Evolutionary conservation across 2,113 vertebrate species (phyloP).

Genomic region (Sander vitreus): DNA sequence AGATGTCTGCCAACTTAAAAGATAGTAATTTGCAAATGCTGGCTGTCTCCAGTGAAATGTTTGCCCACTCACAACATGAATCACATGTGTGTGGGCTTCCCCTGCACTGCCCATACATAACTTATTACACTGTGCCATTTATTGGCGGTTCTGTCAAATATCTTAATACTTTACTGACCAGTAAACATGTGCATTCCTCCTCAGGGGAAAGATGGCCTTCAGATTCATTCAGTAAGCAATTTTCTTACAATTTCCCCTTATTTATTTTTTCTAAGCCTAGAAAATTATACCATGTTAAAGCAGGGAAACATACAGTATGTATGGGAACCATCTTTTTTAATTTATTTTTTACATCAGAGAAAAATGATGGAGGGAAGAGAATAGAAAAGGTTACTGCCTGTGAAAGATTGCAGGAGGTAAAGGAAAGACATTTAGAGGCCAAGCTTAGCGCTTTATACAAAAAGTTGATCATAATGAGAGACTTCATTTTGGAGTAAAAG

Average conservation of each 20-base stretch:
- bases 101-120: conserved; percentile 56
- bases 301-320: not conserved
- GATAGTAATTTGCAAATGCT: conserved; percentile 69
- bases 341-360: not conserved
- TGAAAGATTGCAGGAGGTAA: not conserved
- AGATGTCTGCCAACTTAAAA: conserved; percentile 70
- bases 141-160: conserved; percentile 32
- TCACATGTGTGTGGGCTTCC: conserved; percentile 66
- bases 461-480: not conserved
- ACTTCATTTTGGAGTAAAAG: not conserved
- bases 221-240: conserved; percentile 8
- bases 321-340: not conserved
- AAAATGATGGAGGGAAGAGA: not conserved
- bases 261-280: conserved; percentile 1
- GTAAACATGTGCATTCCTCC: conserved; percentile 5
- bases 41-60: conserved; percentile 69
- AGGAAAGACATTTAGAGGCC: not conserved
- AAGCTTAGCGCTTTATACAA: not conserved
- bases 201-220: not conserved
- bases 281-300: not conserved
- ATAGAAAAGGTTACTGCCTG: not conserved
- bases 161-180: conserved; percentile 31
- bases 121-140: conserved; percentile 23
- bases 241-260: not conserved
- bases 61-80: conserved; percentile 73